Conservation (phyloP, 2,888 invertebrate species). For the Idaea aversata region DNA sequence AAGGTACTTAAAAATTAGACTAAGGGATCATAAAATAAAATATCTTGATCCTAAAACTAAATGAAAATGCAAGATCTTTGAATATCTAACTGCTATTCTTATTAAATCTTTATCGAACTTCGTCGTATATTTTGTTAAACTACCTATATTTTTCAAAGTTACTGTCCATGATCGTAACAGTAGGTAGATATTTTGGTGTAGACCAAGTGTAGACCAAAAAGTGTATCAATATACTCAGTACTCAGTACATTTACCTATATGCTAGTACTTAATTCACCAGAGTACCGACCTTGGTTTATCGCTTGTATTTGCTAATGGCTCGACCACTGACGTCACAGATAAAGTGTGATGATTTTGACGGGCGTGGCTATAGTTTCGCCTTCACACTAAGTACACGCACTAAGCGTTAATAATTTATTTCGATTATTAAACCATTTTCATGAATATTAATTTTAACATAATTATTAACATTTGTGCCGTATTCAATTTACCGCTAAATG, state of each 20-base stretch:
- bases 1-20: background rate
- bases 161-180: no score
- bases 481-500: background rate
- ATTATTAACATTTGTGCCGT: background rate
- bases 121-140: no score
- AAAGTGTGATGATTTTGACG: conserved; percentile 20
- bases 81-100: no score
- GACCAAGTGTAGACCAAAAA: no score
- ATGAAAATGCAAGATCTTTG: background rate
- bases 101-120: no score
- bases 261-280: conserved; percentile 16
- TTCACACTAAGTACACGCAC: conserved; percentile 14
- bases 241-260: background rate
- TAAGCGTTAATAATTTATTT: conserved; percentile 9
- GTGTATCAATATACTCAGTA: background rate
- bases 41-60: background rate
- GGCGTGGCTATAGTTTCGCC: conserved; percentile 26
- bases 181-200: no score
- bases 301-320: conserved; percentile 38
- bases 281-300: conserved; percentile 44
- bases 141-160: no score
- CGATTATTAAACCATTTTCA: background rate
- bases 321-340: conserved; percentile 35
- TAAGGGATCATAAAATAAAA: no score
- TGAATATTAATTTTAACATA: background rate